Base-by-base conservation (phyloP, 2,113 vertebrate species). In the Paratilapia polleni region DNA sequence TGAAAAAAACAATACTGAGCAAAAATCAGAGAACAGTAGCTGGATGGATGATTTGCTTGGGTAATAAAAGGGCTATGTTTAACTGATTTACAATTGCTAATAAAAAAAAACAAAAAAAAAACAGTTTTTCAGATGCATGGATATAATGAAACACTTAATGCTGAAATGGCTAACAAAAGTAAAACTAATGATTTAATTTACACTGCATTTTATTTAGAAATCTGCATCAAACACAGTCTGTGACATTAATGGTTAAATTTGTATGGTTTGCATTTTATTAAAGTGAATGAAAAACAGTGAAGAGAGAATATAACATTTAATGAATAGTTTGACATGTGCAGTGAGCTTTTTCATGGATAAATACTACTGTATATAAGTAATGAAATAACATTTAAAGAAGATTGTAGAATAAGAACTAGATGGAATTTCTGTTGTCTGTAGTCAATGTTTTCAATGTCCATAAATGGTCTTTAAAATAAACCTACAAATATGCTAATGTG, bases 21-120 rank as follows among this genome's bases (percentile, higher is more conserved):
- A 90, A 68, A 63, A 56, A 77, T 59, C 88, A 63, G 82, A 83
- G 26, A 88, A 73, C 60, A 94, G 60, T n/a, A 94, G 88, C 82
- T 96, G 95, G 95, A 94, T 96, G 91, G 94, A 95, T 83, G 95
- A 96, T 60, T 90, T 96, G 41, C 82, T 96, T 1, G 94, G 94
- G 8, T 96, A 85, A 88, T 8, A 20, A 68, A 6, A 17, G 3
- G 11, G 26, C 1, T 62, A 20, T 41, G 28, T 49, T 80, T 41
- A 20, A 10, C 57, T 54, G 13, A 63, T 31, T 36, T 41, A 3
- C 38, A 1, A 28, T 24, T 2, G 4, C 64, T 49, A 49, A 22
- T 49, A 0, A 70, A 43, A 70, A 49, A 70, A 2, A 19, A 47
- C 49, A 26, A 26, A 24, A 17, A 66, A 43, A n/a, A n/a, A n/a